phyloP scores from a whole-genome alignment of 2,113 vertebrate species.

The Hyperoodon ampullatus region DNA sequence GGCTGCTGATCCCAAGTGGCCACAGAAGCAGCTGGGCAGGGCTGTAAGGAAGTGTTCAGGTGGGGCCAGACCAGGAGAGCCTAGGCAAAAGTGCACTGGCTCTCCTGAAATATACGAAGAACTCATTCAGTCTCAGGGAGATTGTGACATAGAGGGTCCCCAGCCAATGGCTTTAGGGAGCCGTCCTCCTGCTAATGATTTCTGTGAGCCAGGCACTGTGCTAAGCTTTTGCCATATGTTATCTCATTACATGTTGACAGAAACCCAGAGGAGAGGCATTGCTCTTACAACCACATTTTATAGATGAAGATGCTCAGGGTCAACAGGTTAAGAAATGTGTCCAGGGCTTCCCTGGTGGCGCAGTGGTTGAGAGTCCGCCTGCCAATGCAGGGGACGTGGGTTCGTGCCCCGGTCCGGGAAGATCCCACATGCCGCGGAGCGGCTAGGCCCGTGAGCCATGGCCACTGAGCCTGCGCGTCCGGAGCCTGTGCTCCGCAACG shows the following conservation, averaged over 20 bases:
- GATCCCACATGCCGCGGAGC: no score
- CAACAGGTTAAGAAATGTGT: no score
- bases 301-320: not conserved
- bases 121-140: not conserved
- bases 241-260: not conserved
- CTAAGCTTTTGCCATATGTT: not conserved
- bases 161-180: not conserved
- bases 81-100: fast-evolving
- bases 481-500: no score
- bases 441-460: no score
- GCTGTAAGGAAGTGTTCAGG: not conserved
- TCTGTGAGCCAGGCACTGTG: not conserved
- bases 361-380: no score
- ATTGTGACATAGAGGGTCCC: not conserved
- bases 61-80: not conserved
- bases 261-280: not conserved
- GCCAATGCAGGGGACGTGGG: no score
- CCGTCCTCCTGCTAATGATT: not conserved
- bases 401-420: no score
- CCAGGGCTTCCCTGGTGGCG: no score
- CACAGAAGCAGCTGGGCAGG: not conserved
- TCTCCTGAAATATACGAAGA: not conserved
- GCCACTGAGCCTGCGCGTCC: no score
- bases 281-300: not conserved
- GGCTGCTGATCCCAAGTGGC: not conserved